A percentile compares a stretch with the other conserved stretches of the same genome.
phyloP scores from a whole-genome alignment of 2,797 vertebrate species.

The Tamandua tetradactyla region DNA sequence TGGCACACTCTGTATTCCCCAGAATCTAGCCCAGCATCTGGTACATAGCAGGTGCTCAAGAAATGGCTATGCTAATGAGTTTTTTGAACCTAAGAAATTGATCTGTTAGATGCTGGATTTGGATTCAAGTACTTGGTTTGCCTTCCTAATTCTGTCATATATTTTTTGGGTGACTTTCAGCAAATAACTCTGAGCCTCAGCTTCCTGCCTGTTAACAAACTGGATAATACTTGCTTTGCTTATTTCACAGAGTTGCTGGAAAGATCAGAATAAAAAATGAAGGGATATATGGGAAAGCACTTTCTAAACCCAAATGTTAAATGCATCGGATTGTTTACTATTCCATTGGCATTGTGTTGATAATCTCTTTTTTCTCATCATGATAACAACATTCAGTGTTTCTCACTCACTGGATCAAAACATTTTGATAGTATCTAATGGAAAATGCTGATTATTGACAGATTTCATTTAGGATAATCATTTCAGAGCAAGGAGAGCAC shows the following conservation, averaged over 20 bases:
- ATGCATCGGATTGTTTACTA: not conserved
- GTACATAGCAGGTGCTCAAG: not conserved
- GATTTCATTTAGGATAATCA: slow-evolving; percentile 30
- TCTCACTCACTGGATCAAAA: slow-evolving; percentile 28
- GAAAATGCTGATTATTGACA: slow-evolving; percentile 7
- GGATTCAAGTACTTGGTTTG: not conserved
- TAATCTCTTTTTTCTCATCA: not conserved
- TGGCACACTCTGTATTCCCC: not conserved
- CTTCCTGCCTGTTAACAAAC: not conserved
- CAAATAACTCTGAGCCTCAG: not conserved
- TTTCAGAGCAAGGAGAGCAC: not conserved
- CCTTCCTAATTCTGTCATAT: not conserved
- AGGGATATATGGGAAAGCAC: not conserved
- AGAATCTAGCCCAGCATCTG: not conserved
- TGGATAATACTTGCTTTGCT: not conserved
- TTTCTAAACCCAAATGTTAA: not conserved
- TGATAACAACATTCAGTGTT: not conserved
- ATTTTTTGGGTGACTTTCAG: not conserved
- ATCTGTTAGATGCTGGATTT: not conserved
- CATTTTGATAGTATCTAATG: not conserved
- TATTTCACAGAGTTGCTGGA: not conserved
- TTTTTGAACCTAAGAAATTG: not conserved
- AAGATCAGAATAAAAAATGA: not conserved
- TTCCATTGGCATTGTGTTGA: not conserved
- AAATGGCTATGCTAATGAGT: not conserved